Base-by-base conservation (phyloP, 2,888 invertebrate species). In the Drosophila stalkeri region DNA sequence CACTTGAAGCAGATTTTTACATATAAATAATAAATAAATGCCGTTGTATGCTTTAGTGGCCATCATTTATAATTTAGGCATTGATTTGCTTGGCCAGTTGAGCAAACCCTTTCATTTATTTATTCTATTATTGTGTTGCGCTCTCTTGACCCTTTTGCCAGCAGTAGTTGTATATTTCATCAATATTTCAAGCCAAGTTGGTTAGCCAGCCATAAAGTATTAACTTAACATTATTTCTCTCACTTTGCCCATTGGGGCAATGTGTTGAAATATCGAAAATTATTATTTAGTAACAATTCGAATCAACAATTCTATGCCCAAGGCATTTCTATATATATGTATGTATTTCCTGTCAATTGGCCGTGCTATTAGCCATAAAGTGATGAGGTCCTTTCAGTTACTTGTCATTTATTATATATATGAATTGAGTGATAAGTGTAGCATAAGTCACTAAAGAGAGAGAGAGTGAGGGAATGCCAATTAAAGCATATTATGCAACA, bases 31-130 rank as follows among this genome's bases (percentile, higher is more conserved):
- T 51, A 33, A 51, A 51, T 33, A 33, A 33, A 33, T 51, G 49
- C 12, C n/a, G 7, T 3, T 3, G n/a, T 0, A 18, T 33, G 33
- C 3, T 33, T 33, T 31, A 49, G 31, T n/a, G 49, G 1, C n/a
- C 8, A 51, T 51, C 49, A 31, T 49, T 51, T 33, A 51, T 51
- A 33, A 51, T 51, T 51, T 51, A 51, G 49, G 18, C 18, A 51
- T 51, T 51, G 31, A 33, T 49, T 49, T 18, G 49, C 31, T 18
- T 12, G n/a, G n/a, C n/a, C 49, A 11, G 5, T 11, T 6, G 11
- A 3, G 49, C 31, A 11, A 49, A 18, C 49, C 31, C 49, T 33
- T 33, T 49, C 18, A 49, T 6, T 49, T 49, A 49, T 33, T 49
- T 18, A 49, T 31, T 31, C 6, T 12, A 33, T 33, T 49, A 49